Base-by-base conservation (phyloP, 1,140 invertebrate genomes). In the Plectrocnemia conspersa region DNA sequence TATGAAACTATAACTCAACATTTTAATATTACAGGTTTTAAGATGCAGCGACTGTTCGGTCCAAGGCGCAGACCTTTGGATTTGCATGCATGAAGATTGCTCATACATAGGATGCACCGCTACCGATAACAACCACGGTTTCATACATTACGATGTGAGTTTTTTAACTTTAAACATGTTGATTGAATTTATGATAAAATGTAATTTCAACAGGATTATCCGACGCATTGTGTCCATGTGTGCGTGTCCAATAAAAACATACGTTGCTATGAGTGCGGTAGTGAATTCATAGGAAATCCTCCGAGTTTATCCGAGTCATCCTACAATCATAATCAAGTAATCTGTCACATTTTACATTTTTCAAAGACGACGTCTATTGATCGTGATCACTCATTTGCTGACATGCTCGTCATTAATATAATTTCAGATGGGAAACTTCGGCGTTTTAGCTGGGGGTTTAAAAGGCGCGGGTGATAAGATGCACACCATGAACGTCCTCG, bases 221-320 rank as follows among this genome's bases (percentile, higher is more conserved):
- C 80, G n/a, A 68, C 70, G 13, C 91, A 95, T 68, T 84, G 82
- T 60, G 75, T 91, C 49, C 88, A 90, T 59, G 83, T 93, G 77
- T 93, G 93, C 69, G 68, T 93, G 32, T 82, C 83, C 2, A 90
- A 85, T 0, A 78, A 85, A 52, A 73, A 89, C 58, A 80, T 93
- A 62, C 93, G 90, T 88, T 95, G 91, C 73, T 89, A 90, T 62
- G 65, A 77, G 22, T 95, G 91, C 77, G 80, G 90, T 73, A 72
- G 63, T 79, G 93, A 82, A 80, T 91, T 72, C 67, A 85, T 71
- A n/a, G n/a, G n/a, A n/a, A n/a, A n/a, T n/a, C n/a, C n/a, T n/a
- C n/a, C n/a, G n/a, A n/a, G n/a, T n/a, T n/a, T n/a, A n/a, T n/a
- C n/a, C n/a, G n/a, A n/a, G n/a, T n/a, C n/a, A n/a, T n/a, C n/a